Evolutionary conservation across 2,888 invertebrate species (phyloP).

Genomic region (Agrochola lota): DNA sequence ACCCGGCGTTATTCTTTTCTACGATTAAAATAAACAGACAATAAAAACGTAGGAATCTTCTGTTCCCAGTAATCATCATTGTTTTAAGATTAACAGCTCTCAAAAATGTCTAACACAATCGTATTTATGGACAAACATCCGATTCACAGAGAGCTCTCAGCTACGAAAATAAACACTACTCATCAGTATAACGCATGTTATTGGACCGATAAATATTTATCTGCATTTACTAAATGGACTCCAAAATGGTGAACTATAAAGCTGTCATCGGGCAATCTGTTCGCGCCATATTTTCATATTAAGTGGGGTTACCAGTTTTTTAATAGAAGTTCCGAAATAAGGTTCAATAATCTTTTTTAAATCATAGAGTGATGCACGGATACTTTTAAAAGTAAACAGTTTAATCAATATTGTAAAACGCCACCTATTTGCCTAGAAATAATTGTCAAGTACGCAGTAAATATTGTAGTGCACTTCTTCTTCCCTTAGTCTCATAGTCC

Average conservation of each 20-base stretch:
- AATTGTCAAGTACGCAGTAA: background rate
- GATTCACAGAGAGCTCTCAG: constrained; percentile 65
- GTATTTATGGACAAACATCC: constrained; percentile 61
- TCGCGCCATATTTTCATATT: constrained; percentile 80
- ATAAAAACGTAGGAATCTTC: constrained; percentile 13
- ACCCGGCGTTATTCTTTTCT: background rate
- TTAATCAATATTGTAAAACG: background rate
- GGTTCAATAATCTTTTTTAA: background rate
- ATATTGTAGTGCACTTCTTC: background rate
- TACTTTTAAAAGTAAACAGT: too few relatives aligned
- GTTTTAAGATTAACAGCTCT: constrained; percentile 53
- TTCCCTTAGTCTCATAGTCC: background rate
- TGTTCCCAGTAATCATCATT: constrained; percentile 38
- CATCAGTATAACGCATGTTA: constrained; percentile 78
- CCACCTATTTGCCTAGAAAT: background rate
- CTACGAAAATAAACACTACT: constrained; percentile 81
- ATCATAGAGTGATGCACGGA: background rate
- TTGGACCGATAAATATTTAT: constrained; percentile 87
- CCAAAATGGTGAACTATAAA: constrained; percentile 84
- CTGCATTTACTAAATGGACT: constrained; percentile 89
- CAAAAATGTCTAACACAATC: constrained; percentile 43
- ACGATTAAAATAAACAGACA: background rate
- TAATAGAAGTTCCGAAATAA: constrained; percentile 33
- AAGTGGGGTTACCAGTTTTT: constrained; percentile 57
- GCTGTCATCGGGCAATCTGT: constrained; percentile 84